These are phyloP conservation scores for Ectemnius cavifrons DNA, from an alignment of 2,888 invertebrate species.

Conservation along the genomic window DNA sequence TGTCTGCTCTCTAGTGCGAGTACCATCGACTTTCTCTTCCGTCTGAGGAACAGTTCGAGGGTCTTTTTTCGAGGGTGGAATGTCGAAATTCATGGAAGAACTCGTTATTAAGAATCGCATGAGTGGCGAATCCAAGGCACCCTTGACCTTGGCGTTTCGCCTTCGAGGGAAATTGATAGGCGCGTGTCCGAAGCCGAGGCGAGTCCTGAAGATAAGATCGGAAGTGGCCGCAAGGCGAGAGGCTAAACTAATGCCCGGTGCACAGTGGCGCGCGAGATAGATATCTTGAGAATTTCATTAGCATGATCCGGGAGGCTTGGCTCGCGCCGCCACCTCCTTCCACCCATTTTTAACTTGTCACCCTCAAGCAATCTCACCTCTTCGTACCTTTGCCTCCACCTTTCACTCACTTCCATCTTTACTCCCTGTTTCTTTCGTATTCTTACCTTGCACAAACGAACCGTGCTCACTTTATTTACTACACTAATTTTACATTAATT, in stretches of 20 bases:
- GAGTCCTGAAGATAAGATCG: conserved; percentile 56
- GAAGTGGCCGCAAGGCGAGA: conserved; percentile 54
- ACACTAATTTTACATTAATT: too few relatives aligned
- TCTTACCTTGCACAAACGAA: not conserved
- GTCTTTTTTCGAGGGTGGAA: not conserved
- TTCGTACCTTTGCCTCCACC: conserved; percentile 32
- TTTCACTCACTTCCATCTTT: conserved; percentile 33
- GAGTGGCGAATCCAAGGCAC: conserved; percentile 23
- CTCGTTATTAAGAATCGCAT: conserved; percentile 2
- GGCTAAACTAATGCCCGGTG: conserved; percentile 57
- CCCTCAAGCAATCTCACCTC: conserved; percentile 45
- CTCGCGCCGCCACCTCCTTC: conserved; percentile 42
- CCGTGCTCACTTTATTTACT: not conserved
- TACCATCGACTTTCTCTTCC: too few relatives aligned
- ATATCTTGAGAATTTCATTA: conserved; percentile 70
- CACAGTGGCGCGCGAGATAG: conserved; percentile 62
- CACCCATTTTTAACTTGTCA: conserved; percentile 50
- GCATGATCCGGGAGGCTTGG: conserved; percentile 57
- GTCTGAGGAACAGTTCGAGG: too few relatives aligned
- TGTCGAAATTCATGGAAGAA: conserved; percentile 10
- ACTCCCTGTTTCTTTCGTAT: conserved; percentile 6
- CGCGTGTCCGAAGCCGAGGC: conserved; percentile 39
- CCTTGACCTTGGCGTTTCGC: conserved; percentile 38
- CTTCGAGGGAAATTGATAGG: conserved; percentile 60
- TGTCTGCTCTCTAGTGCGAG: too few relatives aligned